These are phyloP conservation scores for Drosophila meridiana DNA, from an alignment of 2,888 invertebrate genomes.

Conservation along the genomic window DNA sequence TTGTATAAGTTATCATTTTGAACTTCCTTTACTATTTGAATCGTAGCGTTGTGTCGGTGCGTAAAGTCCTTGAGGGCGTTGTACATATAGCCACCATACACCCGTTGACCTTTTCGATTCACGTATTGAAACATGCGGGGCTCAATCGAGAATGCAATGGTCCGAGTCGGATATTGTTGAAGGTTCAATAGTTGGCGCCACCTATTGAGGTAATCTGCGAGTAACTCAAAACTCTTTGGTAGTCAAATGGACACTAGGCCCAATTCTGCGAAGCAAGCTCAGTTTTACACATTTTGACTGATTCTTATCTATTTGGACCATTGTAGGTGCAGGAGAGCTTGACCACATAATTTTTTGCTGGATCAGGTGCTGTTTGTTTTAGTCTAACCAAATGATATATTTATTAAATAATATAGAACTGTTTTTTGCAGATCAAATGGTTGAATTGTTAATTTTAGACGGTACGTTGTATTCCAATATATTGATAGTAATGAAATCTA, in stretches of 20 bases:
- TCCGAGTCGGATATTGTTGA: conserved; percentile 24
- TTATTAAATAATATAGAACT: neutral
- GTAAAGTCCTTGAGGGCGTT: conserved; percentile 49
- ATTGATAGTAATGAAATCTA: too few relatives aligned
- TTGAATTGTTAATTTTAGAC: too few relatives aligned
- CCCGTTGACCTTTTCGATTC: conserved; percentile 39
- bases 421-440: neutral
- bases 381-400: conserved; percentile 43
- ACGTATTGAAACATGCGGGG: conserved; percentile 49
- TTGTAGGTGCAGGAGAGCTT: conserved; percentile 35
- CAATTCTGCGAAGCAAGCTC: neutral
- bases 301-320: conserved; percentile 50
- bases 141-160: conserved; percentile 7
- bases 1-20: accelerated
- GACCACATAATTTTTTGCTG: conserved; percentile 20
- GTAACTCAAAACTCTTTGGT: conserved; percentile 2
- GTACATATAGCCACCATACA: conserved; percentile 59
- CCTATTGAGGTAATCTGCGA: conserved; percentile 47
- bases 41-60: conserved; percentile 52
- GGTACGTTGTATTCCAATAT: too few relatives aligned
- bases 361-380: conserved; percentile 44
- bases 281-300: conserved; percentile 32
- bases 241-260: conserved; percentile 41
- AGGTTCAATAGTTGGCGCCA: conserved; percentile 28
- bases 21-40: neutral